phyloP scores from a whole-genome alignment of 2,113 vertebrate genomes.

The Poecilia latipinna region DNA sequence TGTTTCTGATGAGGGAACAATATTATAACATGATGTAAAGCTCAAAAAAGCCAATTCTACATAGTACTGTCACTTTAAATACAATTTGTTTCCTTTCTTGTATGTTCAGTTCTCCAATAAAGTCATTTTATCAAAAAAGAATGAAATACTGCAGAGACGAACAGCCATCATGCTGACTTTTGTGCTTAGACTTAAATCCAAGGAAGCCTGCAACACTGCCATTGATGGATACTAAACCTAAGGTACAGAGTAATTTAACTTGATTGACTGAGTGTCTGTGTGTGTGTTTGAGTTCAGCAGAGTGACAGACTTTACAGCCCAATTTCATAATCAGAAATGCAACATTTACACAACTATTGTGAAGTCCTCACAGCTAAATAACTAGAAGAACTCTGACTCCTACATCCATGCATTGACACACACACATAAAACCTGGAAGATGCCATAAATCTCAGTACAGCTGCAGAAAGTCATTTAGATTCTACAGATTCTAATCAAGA shows the following conservation, averaged over 20 bases:
- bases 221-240: neutral
- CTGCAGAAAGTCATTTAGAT: neutral
- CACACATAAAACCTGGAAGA: neutral
- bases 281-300: neutral
- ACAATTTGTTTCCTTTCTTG: too few relatives aligned
- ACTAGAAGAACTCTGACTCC: neutral
- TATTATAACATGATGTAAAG: too few relatives aligned
- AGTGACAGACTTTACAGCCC: constrained; percentile 6
- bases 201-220: neutral
- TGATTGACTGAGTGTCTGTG: neutral
- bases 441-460: neutral
- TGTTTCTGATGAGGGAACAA: too few relatives aligned
- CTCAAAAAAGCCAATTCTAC: too few relatives aligned
- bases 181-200: neutral
- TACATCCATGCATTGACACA: neutral
- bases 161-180: too few relatives aligned
- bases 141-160: too few relatives aligned
- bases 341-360: neutral
- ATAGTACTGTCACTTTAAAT: too few relatives aligned
- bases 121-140: too few relatives aligned
- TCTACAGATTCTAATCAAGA: neutral
- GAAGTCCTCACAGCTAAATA: too few relatives aligned
- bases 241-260: neutral
- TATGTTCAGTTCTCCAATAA: too few relatives aligned
- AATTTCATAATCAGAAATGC: constrained; percentile 13